These are phyloP conservation scores for Papilio polyxenes DNA, from an alignment of 1,140 invertebrate species.

Conservation along the genomic window DNA sequence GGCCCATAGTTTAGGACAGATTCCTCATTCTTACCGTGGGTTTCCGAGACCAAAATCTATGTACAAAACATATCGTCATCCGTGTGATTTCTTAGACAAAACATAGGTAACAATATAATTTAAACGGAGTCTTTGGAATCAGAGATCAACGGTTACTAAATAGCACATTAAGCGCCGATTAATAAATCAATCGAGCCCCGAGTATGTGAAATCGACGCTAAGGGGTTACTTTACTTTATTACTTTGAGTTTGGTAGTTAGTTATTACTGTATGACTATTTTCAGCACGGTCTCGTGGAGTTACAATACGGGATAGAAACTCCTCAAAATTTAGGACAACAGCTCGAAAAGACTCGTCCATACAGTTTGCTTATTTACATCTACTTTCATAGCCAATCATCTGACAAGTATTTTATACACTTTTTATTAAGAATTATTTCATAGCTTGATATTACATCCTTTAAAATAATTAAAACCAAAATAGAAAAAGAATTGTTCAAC, in stretches of 20 bases:
- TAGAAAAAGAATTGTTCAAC: too few species aligned
- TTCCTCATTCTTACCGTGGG: too few species aligned
- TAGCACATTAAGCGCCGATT: too few species aligned
- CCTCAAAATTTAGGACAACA: conserved; percentile 60
- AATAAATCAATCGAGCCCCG: too few species aligned
- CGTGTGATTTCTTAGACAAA: too few species aligned
- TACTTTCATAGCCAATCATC: conserved; percentile 75
- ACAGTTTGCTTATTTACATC: conserved; percentile 70
- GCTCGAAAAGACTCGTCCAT: conserved; percentile 64
- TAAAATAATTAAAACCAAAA: not conserved
- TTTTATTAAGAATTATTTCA: not conserved
- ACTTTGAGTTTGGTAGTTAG: too few species aligned
- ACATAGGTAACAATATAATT: too few species aligned
- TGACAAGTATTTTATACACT: conserved; percentile 65
- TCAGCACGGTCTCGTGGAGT: conserved; percentile 66
- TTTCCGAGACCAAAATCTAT: too few species aligned
- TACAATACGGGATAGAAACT: conserved; percentile 66
- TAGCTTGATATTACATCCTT: not conserved
- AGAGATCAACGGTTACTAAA: not conserved
- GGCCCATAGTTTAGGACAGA: too few species aligned
- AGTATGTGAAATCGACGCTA: too few species aligned
- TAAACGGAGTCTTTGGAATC: too few species aligned
- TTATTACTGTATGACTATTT: conserved; percentile 37
- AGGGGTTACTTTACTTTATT: not conserved
- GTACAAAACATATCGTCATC: too few species aligned